Conservation (phyloP, 1,140 invertebrate genomes). For the Globodera rostochiensis region DNA sequence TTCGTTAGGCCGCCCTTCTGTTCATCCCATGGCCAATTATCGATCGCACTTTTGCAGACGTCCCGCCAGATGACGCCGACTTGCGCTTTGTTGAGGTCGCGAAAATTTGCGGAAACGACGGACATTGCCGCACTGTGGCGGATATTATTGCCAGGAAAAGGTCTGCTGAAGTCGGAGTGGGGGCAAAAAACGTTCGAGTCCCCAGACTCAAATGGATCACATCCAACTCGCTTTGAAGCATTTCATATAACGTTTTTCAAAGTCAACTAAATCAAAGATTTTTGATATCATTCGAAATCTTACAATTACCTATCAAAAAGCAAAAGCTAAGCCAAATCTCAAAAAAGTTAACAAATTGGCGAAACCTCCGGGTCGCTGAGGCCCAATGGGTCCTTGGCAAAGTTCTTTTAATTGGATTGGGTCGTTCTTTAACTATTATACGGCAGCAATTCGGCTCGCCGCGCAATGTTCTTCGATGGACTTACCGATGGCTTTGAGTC, state of each 20-base stretch:
- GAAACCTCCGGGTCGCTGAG: too few species aligned
- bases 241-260: too few species aligned
- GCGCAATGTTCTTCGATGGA: constrained; percentile 21
- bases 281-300: too few species aligned
- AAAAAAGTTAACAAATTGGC: too few species aligned
- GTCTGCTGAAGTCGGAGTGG: neutral
- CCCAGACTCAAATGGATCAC: too few species aligned
- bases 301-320: too few species aligned
- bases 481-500: constrained; percentile 27
- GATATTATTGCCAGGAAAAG: constrained; percentile 19
- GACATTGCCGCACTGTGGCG: constrained; percentile 18
- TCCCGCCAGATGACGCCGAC: neutral
- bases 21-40: constrained; percentile 12
- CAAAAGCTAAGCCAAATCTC: too few species aligned
- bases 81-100: constrained; percentile 20
- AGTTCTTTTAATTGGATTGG: too few species aligned
- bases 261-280: too few species aligned
- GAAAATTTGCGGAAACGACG: neutral
- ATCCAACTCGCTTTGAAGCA: neutral
- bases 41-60: constrained; percentile 18
- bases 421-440: neutral
- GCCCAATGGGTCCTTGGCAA: too few species aligned
- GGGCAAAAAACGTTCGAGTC: neutral
- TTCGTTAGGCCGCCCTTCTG: neutral
- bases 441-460: constrained; percentile 11